Evolutionary conservation across 2,797 vertebrate genomes (phyloP).

Genomic region (Anguilla megastoma): DNA sequence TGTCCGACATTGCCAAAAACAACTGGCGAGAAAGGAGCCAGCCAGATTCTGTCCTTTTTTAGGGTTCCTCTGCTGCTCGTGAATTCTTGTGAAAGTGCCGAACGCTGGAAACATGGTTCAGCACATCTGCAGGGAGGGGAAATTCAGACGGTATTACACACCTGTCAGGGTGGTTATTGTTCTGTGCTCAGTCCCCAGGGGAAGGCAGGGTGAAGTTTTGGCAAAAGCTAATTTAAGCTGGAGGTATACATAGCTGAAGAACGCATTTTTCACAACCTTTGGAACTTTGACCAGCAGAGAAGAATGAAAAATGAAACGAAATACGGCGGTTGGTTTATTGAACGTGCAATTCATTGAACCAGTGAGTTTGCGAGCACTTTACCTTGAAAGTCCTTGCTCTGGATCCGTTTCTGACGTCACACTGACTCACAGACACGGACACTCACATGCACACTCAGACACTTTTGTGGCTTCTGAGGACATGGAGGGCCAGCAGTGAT

Average conservation of each 20-base stretch:
- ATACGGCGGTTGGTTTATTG: background rate
- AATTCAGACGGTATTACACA: background rate
- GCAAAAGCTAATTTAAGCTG: background rate
- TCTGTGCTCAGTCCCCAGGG: background rate
- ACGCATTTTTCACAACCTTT: background rate
- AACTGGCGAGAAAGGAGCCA: slow-evolving; percentile 31
- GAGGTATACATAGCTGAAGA: background rate
- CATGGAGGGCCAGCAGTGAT: background rate
- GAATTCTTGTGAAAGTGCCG: background rate
- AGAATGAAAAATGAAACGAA: background rate
- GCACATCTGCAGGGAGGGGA: background rate
- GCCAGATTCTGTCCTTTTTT: background rate
- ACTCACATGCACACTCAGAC: background rate
- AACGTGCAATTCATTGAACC: background rate
- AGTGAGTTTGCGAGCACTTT: background rate
- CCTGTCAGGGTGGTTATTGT: background rate
- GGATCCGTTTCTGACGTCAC: background rate
- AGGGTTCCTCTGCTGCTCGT: background rate
- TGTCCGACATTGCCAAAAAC: slow-evolving; percentile 68
- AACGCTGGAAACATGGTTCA: background rate
- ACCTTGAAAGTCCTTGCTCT: background rate
- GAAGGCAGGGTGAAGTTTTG: background rate
- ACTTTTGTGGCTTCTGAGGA: background rate
- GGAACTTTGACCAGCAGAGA: background rate
- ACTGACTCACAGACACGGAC: background rate